Evolutionary conservation across 2,797 vertebrate species (phyloP), one percentile per base, ranked within the genome.

Genomic region (Phrynocephalus guinanensis): DNA sequence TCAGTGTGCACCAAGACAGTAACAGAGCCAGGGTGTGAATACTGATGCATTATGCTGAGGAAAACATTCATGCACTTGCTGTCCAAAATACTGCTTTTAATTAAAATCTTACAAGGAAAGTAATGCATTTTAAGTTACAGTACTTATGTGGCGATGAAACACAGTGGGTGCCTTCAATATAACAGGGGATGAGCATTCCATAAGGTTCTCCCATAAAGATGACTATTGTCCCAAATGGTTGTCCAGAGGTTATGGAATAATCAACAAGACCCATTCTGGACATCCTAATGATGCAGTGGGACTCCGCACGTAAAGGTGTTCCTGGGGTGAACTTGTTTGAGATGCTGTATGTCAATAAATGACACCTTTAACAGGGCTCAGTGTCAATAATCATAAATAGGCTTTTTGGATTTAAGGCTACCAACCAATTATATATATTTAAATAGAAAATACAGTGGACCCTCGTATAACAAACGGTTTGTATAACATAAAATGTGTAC

Each of bases 11-110:
- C n/a, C 7, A 3, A 26, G 30, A 48, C 24, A 63, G 18, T 63
- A 78, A 16, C 66, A 83, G 87, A 86, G 50, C 66, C 56, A 89
- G 44, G 50, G 44, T 48, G n/a, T 73, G 66, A 89, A 79, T 79
- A 11, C 20, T 89, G 22, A 85, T 91, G 84, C 85, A 3, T 86
- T 94, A 91, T 86, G 75, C 87, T 87, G 3, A 24, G 6, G 48
- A 60, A n/a, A 16, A 60, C 24, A 60, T 44, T 44, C 30, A 48
- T 71, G 26, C 13, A 63, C 60, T 87, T 73, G 20, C 66, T 83
- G 8, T 22, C 78, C 63, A 26, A 83, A 68, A 48, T 48, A 75
- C 16, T 63, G 52, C 56, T 73, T 86, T 81, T 80, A 33, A 77
- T 81, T 22, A 80, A 80, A 86, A 72, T 24, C 4, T 72, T 56